Evolutionary conservation across 2,113 vertebrate genomes (phyloP).

Genomic region (Bungarus multicinctus): DNA sequence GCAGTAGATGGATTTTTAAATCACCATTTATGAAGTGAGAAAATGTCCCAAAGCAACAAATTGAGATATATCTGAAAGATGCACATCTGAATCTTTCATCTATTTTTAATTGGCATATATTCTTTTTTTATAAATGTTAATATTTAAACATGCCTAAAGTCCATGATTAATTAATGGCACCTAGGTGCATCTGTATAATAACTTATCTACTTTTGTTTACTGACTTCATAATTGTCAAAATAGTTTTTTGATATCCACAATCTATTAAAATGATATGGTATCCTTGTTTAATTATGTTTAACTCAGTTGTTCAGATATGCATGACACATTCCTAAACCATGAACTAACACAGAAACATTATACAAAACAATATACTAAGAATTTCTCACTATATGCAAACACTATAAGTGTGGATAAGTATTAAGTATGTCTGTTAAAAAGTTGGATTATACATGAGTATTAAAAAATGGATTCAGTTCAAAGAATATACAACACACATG

Average conservation of each 20-base stretch:
- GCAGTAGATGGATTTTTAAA: background rate
- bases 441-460: background rate
- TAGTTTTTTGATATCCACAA: conserved; percentile 23
- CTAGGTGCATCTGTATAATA: background rate
- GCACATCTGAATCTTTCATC: background rate
- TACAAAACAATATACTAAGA: background rate
- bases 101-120: background rate
- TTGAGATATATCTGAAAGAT: background rate
- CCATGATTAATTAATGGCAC: background rate
- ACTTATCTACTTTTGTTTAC: conserved; percentile 1
- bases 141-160: background rate
- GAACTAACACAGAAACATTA: background rate
- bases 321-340: background rate
- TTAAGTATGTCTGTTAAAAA: background rate
- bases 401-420: background rate
- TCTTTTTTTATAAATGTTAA: background rate
- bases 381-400: background rate
- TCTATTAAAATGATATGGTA: background rate
- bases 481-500: background rate
- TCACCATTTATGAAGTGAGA: background rate
- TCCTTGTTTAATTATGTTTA: background rate
- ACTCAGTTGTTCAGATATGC: background rate
- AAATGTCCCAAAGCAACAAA: background rate
- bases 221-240: background rate
- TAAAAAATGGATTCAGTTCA: background rate